Evolutionary conservation across 1,140 invertebrate genomes (phyloP), one percentile per base, ranked within the genome.

Genomic region (Micrasema longulum): DNA sequence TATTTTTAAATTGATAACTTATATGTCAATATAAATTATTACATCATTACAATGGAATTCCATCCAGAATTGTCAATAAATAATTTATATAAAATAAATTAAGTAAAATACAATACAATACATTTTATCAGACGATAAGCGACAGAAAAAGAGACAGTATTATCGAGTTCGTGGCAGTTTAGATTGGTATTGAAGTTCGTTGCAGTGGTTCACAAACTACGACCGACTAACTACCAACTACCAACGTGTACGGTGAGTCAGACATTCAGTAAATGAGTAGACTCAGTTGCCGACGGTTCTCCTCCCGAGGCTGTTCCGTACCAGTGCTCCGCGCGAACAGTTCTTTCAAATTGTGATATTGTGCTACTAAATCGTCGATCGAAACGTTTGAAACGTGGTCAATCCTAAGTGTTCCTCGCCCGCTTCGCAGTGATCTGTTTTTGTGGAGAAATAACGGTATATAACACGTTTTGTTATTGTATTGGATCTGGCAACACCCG

Each of bases 401-500:
- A 60, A 16, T 60, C 35, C 36, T 38, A 60, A 43, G 55, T 60
- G 55, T 60, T 22, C 16, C 55, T 60, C 55, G n/a, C 14, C 35
- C 55, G 36, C 55, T 20, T 11, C 36, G 35, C 16, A 41, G 36
- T 14, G 55, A 43, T 20, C 55, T 18, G 16, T 60, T 60, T 60
- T 60, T 60, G 55, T 60, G 55, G 14, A 20, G 35, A 41, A 31
- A 12, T 60, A 60, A 60, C 55, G 55, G 55, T 60, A 60, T 60
- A 41, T 60, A 16, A 9, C 55, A 20, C 36, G 55, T 60, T 38
- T 60, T 60, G 35, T 60, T 60, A 41, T 60, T 60, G 48, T 52
- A 60, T 38, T 41, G 6, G 38, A 60, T 60, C 55, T 60, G 55
- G 36, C 36, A 38, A 60, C 55, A 60, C 55, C 55, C 55, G 55